phyloP scores from a whole-genome alignment of 1,140 invertebrate species.

The Arion vulgaris region DNA sequence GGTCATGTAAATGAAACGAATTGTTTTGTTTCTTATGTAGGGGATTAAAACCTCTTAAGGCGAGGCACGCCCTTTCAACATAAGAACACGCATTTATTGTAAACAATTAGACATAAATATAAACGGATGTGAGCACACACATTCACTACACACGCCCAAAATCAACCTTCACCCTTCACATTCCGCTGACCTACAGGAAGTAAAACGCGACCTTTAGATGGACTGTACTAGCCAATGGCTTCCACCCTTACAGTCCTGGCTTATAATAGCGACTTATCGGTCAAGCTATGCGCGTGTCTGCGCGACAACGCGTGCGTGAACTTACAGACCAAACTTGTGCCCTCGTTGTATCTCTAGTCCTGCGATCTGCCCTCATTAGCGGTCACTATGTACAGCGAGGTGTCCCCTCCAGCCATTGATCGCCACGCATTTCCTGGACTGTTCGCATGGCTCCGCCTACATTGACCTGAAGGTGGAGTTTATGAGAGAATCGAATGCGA shows the following conservation, averaged over 20 bases:
- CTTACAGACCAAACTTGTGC: background rate
- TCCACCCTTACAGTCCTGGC: background rate
- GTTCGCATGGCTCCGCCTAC: constrained; percentile 1
- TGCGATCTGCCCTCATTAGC: background rate
- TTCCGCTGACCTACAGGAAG: background rate
- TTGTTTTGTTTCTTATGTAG: no score
- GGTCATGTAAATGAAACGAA: no score
- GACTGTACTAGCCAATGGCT: background rate
- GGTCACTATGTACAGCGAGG: background rate
- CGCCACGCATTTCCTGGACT: background rate
- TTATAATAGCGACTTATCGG: background rate
- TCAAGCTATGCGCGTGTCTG: background rate
- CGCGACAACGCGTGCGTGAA: background rate
- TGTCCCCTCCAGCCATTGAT: constrained; percentile 15
- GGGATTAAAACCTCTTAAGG: no score
- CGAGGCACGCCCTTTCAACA: no score
- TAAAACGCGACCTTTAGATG: background rate
- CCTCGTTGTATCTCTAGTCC: background rate
- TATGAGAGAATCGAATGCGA: background rate
- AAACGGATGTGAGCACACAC: no score
- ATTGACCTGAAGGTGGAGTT: background rate
- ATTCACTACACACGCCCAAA: no score
- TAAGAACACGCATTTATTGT: no score
- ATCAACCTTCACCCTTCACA: no score
- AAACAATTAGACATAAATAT: no score